Evolutionary conservation across 2,888 invertebrate species (phyloP).

Genomic region (Brachypalpus laphriformis): DNA sequence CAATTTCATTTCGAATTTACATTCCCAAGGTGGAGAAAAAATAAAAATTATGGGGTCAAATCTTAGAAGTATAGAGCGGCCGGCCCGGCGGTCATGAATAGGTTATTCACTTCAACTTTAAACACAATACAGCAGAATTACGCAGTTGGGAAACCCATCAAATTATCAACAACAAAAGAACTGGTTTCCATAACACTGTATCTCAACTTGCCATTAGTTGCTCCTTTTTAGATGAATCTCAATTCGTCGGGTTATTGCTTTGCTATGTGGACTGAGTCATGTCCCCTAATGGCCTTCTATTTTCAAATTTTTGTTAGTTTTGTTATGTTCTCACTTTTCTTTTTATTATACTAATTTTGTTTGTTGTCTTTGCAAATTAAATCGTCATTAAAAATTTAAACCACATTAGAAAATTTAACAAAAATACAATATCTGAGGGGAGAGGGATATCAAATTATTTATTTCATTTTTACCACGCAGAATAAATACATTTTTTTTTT

Average conservation of each 20-base stretch:
- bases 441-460: background rate
- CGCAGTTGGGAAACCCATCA: conserved; percentile 34
- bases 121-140: too few relatives aligned
- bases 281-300: conserved; percentile 29
- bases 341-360: background rate
- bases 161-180: conserved; percentile 9
- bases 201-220: background rate
- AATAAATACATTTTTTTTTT: background rate
- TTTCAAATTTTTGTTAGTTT: too few relatives aligned
- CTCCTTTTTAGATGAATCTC: conserved; percentile 16
- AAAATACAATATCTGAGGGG: background rate
- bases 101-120: conserved; percentile 41
- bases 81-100: background rate
- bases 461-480: background rate
- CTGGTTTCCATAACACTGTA: conserved; percentile 1
- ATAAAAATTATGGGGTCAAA: background rate
- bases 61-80: background rate
- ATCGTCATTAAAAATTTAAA: conserved; percentile 8
- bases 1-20: background rate
- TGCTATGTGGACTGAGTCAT: conserved; percentile 35
- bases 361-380: conserved; percentile 18
- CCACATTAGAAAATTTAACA: background rate
- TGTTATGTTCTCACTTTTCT: too few relatives aligned
- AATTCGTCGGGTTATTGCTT: background rate
- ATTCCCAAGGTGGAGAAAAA: background rate